phyloP scores from a whole-genome alignment of 64 coral and sea anemone species.

The Dendrophyllia cribrosa region DNA sequence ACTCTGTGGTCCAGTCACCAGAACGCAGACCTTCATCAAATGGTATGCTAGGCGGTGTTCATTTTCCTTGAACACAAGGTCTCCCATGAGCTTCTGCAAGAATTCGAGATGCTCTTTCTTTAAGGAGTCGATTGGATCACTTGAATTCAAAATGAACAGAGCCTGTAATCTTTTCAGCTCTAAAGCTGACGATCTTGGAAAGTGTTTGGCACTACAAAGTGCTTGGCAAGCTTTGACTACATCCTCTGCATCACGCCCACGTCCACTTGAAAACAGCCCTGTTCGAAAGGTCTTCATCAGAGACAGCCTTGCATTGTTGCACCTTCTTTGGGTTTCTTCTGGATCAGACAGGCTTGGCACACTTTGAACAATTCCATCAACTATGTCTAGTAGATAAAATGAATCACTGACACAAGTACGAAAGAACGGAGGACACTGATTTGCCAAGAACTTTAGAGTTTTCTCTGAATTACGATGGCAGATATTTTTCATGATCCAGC shows the following conservation, averaged over 20 bases:
- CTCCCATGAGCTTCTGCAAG: slow-evolving; percentile 60
- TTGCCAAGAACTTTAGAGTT: slow-evolving; percentile 46
- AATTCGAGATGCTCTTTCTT: slow-evolving; percentile 35
- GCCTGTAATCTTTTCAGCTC: slow-evolving; percentile 77
- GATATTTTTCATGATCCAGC: slow-evolving; percentile 68
- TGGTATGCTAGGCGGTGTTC: slow-evolving; percentile 45
- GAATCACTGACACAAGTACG: slow-evolving; percentile 67
- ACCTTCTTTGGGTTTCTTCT: slow-evolving; percentile 55
- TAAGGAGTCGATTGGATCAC: slow-evolving; percentile 59
- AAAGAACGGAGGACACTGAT: slow-evolving; percentile 48
- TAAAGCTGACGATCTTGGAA: slow-evolving; percentile 53
- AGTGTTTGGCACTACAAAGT: slow-evolving; percentile 59
- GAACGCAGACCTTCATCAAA: slow-evolving; percentile 64
- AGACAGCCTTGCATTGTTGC: slow-evolving; percentile 33
- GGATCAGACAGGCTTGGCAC: slow-evolving; percentile 66
- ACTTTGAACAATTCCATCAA: slow-evolving; percentile 67
- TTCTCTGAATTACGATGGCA: slow-evolving; percentile 35
- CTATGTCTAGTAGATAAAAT: slow-evolving; percentile 65
- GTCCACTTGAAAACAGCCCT: not conserved
- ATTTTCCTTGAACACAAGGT: slow-evolving; percentile 53
- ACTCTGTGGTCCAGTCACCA: slow-evolving; percentile 5
- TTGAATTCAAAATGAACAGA: slow-evolving; percentile 55
- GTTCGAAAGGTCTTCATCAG: slow-evolving; percentile 48
- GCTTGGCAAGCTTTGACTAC: slow-evolving; percentile 66
- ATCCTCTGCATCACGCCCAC: slow-evolving; percentile 35